phyloP scores from a whole-genome alignment of 1,140 invertebrate genomes.

The Probaryconus sp. region DNA sequence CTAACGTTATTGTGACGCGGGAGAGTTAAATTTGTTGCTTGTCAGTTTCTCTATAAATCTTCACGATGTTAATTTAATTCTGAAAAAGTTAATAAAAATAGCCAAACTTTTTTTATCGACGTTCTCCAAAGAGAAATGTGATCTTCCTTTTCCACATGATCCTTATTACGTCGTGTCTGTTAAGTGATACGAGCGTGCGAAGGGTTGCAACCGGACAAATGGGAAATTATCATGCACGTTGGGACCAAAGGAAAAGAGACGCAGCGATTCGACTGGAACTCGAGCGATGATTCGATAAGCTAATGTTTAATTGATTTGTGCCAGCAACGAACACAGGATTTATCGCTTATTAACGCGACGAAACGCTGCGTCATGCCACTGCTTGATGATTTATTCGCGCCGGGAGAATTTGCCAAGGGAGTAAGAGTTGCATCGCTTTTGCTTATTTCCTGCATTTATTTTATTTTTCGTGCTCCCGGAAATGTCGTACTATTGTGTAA shows the following conservation, averaged over 20 bases:
- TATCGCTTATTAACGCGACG: constrained; percentile 41
- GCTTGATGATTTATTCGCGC: constrained; percentile 2
- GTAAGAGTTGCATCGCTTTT: not conserved
- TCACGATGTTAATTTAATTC: too few relatives aligned
- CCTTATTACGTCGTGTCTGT: not conserved
- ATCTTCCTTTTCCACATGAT: too few relatives aligned
- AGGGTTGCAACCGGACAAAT: constrained; percentile 16
- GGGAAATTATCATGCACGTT: constrained; percentile 21
- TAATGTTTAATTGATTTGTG: constrained; percentile 48
- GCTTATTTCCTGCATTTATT: not conserved
- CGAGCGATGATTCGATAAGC: constrained; percentile 36
- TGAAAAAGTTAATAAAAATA: too few relatives aligned
- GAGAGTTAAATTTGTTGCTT: too few relatives aligned
- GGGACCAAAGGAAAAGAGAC: constrained; percentile 3
- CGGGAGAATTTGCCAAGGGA: not conserved
- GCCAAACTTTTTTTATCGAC: too few relatives aligned
- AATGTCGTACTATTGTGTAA: too few relatives aligned
- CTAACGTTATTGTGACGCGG: too few relatives aligned
- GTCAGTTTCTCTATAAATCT: too few relatives aligned
- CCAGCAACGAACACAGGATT: constrained; percentile 14
- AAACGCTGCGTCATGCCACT: constrained; percentile 21
- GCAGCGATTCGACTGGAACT: not conserved
- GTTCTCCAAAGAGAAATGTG: too few relatives aligned
- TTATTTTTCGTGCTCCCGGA: too few relatives aligned
- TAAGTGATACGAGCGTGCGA: not conserved